Percentiles rank a stretch among this genome's conserved stretches.
Conservation (phyloP, 1,140 invertebrate species). For the Ptiloglossa arizonensis region DNA sequence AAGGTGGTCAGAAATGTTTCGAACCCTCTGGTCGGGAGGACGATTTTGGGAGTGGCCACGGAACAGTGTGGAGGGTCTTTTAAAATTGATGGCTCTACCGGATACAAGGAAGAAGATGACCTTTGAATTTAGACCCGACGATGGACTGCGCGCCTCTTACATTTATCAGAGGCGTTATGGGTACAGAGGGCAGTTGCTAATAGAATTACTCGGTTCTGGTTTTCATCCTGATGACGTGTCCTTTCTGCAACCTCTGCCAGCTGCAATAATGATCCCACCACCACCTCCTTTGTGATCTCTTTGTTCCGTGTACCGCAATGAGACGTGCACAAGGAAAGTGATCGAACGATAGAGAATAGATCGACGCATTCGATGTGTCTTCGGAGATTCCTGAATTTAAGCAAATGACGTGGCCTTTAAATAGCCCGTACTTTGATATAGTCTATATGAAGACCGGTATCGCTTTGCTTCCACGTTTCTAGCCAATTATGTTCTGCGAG, state of each 20-base stretch:
- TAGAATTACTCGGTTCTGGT: slow-evolving; percentile 57
- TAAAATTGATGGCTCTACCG: slow-evolving; percentile 14
- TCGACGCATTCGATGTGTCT: background rate
- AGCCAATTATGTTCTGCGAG: slow-evolving; percentile 82
- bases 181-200: slow-evolving; percentile 55
- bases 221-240: slow-evolving; percentile 11
- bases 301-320: background rate
- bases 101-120: slow-evolving; percentile 26
- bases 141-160: slow-evolving; percentile 54
- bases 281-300: background rate
- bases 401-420: slow-evolving; percentile 64
- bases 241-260: background rate
- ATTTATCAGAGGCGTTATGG: slow-evolving; percentile 58
- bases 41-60: slow-evolving; percentile 38
- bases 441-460: slow-evolving; percentile 84
- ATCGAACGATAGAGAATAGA: no score
- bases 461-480: slow-evolving; percentile 83
- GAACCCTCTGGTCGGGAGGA: background rate
- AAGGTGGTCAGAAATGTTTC: slow-evolving; percentile 27
- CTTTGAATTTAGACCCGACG: slow-evolving; percentile 59
- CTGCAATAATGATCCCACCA: slow-evolving; percentile 25
- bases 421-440: slow-evolving; percentile 85
- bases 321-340: background rate
- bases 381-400: background rate
- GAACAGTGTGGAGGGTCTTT: slow-evolving; percentile 13